Evolutionary conservation across 2,797 vertebrate species (phyloP), one percentile per base, ranked within the genome.

Genomic region (Cossypha niveicapilla): DNA sequence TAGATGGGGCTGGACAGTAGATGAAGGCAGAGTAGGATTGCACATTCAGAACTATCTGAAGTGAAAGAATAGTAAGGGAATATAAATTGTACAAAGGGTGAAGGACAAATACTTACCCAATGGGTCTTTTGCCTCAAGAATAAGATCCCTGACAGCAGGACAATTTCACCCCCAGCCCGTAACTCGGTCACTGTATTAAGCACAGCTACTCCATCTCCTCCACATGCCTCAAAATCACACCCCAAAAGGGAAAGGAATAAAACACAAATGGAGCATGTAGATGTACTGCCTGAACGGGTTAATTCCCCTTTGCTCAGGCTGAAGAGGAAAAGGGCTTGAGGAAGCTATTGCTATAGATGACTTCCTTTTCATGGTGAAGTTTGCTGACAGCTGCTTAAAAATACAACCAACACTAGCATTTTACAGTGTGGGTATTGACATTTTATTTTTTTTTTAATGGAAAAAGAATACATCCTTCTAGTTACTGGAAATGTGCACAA

Each of bases 391-490:
- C 15, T 61, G 10, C 44, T 78, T 58, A 92, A 92, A 92, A 94
- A 81, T 21, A 92, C 27, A 84, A 78, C 10, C 1, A 41, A 75
- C 30, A 18, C 22, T 2, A 58, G 19, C 16, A 56, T 48, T 77
- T 86, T 84, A 81, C 21, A 70, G 34, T 53, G 35, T 18, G 25
- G 11, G 5, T 91, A 95, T 53, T 2, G 2, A 66, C 18, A 34
- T 81, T 93, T 96, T 93, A 93, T 95, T 96, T 88, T 70, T 70
- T 88, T 21, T 4, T 37, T 76, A 92, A n/a, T 34, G 5, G 3
- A 54, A 8, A 74, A 61, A 30, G 28, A 67, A 80, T 86, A 91
- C 47, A 92, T 78, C 6, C 19, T 93, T 81, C 72, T 51, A 72
- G 54, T 57, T 15, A 77, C 39, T 84, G 54, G 86, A 94, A 94